A percentile compares a stretch with the other conserved stretches of the same genome.
Conservation (phyloP, 2,113 vertebrate genomes). For the Apus apus region DNA sequence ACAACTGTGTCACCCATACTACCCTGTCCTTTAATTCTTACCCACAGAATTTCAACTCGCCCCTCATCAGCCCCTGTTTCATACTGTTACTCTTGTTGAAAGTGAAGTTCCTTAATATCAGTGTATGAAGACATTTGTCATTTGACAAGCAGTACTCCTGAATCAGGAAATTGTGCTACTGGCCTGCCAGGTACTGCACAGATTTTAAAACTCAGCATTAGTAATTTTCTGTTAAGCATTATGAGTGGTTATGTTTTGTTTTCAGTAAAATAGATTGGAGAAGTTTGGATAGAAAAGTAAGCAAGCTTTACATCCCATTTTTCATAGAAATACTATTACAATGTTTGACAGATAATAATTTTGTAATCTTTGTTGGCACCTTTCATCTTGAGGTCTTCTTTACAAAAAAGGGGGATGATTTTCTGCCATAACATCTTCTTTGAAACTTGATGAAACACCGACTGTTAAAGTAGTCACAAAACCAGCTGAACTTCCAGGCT, state of each 20-base stretch:
- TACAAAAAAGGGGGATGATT: neutral
- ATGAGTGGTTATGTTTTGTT: neutral
- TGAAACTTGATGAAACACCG: neutral
- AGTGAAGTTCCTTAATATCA: neutral
- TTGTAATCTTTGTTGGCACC: neutral
- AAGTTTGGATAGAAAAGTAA: neutral
- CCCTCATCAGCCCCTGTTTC: too few species aligned
- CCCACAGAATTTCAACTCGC: too few species aligned
- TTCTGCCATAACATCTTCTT: neutral
- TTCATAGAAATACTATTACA: neutral
- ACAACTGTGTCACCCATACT: too few species aligned
- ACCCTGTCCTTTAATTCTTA: too few species aligned
- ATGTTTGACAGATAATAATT: fast-evolving
- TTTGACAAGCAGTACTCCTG: neutral
- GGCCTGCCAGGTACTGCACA: neutral
- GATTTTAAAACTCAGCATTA: neutral
- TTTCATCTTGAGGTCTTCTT: neutral
- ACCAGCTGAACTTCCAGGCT: fast-evolving
- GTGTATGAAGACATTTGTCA: neutral
- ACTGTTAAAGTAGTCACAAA: neutral
- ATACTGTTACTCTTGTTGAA: neutral
- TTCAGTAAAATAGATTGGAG: neutral
- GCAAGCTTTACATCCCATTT: neutral
- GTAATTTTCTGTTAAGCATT: neutral
- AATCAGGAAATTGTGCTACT: neutral